phyloP scores from a whole-genome alignment of 2,888 invertebrate genomes.

The Stenolophus ochropezus region DNA sequence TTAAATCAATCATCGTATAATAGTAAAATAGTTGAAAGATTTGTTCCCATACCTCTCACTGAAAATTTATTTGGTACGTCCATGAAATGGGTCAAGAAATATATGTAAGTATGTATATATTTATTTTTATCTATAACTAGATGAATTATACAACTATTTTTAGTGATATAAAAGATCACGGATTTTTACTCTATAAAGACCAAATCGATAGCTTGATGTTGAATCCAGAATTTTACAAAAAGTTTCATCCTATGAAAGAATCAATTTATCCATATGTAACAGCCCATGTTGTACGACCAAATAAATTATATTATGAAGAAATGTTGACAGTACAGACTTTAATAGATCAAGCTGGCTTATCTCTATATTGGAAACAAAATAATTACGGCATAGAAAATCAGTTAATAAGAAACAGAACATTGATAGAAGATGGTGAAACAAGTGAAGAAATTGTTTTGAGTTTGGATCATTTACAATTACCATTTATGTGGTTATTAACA shows the following conservation, averaged over 20 bases:
- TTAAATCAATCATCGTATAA: not conserved
- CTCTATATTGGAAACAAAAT: not conserved
- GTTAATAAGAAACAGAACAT: not conserved
- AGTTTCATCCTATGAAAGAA: not conserved
- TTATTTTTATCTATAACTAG: not conserved
- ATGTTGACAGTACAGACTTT: not conserved
- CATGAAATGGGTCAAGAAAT: not conserved
- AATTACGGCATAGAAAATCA: conserved; percentile 28
- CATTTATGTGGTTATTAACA: not conserved
- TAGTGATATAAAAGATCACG: not conserved
- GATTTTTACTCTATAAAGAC: not conserved
- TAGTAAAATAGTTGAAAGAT: not conserved
- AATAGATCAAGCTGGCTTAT: conserved; percentile 13
- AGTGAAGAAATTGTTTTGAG: conserved; percentile 6
- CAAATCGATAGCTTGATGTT: not conserved
- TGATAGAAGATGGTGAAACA: not conserved
- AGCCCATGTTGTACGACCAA: not conserved
- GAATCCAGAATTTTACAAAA: not conserved
- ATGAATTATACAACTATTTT: not conserved
- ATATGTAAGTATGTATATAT: conserved; percentile 1
- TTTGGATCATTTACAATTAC: conserved; percentile 26
- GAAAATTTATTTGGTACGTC: not conserved
- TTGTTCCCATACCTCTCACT: not conserved
- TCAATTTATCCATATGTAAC: not conserved
- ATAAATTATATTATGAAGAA: conserved; percentile 33